These are phyloP conservation scores for Ophioderma brevispina DNA, from an alignment of 35 echinoderm and acorn worm genomes.

Conservation along the genomic window DNA sequence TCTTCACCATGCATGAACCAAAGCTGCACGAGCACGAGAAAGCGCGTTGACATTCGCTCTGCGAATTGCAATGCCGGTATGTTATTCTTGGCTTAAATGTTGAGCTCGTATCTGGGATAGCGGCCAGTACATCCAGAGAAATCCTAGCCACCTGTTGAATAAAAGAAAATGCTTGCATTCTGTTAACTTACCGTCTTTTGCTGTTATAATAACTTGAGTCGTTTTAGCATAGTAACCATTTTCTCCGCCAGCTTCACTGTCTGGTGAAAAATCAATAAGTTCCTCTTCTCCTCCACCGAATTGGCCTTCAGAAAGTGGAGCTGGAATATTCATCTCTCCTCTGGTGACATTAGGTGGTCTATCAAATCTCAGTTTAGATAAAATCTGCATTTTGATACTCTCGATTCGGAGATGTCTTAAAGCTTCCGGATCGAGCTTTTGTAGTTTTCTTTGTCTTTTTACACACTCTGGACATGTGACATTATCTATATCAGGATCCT, in stretches of 20 bases:
- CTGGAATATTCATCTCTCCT: conserved; percentile 38
- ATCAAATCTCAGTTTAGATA: conserved; percentile 62
- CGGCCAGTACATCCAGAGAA: too few species aligned
- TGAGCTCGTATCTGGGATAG: too few species aligned
- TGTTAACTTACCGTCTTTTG: conserved; percentile 68
- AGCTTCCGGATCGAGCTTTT: conserved; percentile 31
- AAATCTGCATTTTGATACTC: conserved; percentile 66
- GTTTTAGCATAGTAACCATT: conserved; percentile 73
- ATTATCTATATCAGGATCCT: neutral
- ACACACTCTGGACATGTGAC: conserved; percentile 9
- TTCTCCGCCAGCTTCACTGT: neutral
- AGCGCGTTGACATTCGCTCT: too few species aligned
- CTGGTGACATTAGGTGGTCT: conserved; percentile 57
- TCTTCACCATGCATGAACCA: too few species aligned
- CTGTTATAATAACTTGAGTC: conserved; percentile 64
- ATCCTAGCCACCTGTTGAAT: too few species aligned
- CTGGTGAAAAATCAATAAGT: neutral
- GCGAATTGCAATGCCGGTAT: too few species aligned
- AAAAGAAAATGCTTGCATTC: too few species aligned
- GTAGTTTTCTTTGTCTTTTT: conserved; percentile 1
- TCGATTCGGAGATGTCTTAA: conserved; percentile 49
- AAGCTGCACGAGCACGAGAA: too few species aligned
- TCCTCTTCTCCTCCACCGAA: conserved; percentile 4
- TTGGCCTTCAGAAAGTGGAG: conserved; percentile 47
- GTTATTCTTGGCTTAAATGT: too few species aligned